These are phyloP conservation scores for Myodes glareolus DNA, from an alignment of 2,113 vertebrate species.

Conservation along the genomic window DNA sequence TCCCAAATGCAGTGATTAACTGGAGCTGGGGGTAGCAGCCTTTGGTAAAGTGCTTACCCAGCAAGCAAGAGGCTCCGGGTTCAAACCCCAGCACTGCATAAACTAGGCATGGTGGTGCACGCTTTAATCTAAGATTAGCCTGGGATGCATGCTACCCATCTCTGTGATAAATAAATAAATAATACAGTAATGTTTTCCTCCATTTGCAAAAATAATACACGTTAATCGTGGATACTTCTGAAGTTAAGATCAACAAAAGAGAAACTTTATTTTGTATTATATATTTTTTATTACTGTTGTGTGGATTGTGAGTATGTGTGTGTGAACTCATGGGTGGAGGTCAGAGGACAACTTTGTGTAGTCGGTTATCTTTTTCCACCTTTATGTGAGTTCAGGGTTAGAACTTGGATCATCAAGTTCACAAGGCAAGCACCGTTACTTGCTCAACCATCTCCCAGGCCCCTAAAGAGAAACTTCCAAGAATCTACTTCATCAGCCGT, in stretches of 20 bases:
- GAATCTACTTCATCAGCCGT: neutral
- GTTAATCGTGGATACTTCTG: conserved; percentile 60
- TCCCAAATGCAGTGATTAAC: neutral
- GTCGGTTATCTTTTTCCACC: neutral
- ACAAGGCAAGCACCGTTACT: too few relatives aligned
- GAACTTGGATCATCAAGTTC: too few relatives aligned
- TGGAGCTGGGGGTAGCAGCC: neutral
- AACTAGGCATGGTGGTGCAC: neutral
- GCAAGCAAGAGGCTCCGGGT: neutral
- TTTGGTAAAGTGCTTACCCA: neutral
- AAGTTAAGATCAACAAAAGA: conserved; percentile 63
- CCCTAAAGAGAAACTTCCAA: neutral
- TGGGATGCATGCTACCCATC: neutral
- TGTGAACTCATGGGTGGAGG: neutral
- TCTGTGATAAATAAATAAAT: neutral
- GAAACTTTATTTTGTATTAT: neutral
- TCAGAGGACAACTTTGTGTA: neutral
- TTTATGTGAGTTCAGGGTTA: neutral
- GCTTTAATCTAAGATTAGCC: neutral
- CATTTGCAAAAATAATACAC: conserved; percentile 28
- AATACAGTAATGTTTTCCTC: neutral
- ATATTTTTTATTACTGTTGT: neutral
- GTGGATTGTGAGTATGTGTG: neutral
- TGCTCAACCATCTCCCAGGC: neutral
- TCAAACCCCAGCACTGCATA: neutral